phyloP scores from a whole-genome alignment of 2,888 invertebrate genomes.

The Leuctra nigra region DNA sequence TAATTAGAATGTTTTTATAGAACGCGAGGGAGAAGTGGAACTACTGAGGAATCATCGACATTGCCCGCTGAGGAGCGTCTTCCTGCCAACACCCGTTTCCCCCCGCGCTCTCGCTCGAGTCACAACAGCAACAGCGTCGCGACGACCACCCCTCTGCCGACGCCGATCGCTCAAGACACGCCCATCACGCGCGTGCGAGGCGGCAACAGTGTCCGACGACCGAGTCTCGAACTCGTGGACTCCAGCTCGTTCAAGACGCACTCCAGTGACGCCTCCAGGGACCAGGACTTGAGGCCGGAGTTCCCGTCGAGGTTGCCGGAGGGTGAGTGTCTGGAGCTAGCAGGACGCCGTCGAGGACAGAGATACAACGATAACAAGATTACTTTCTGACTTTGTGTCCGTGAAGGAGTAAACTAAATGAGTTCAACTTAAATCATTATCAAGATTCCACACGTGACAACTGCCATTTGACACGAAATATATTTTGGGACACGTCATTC shows the following conservation, averaged over 20 bases:
- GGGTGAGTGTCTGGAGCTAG: conserved; percentile 1
- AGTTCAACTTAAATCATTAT: too few relatives aligned
- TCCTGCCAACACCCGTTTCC: conserved; percentile 80
- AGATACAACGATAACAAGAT: too few relatives aligned
- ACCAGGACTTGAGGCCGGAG: conserved; percentile 39
- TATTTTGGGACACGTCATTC: too few relatives aligned
- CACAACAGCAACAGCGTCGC: conserved; percentile 35
- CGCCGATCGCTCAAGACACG: conserved; percentile 44
- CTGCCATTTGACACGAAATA: too few relatives aligned
- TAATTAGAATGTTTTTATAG: too few relatives aligned
- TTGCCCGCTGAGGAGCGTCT: conserved; percentile 47
- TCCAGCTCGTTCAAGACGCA: conserved; percentile 76
- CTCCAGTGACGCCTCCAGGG: conserved; percentile 46
- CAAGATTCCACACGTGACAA: too few relatives aligned
- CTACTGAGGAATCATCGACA: conserved; percentile 42
- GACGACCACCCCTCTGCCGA: conserved; percentile 39
- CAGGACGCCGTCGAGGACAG: neutral
- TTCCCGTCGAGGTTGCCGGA: conserved; percentile 5
- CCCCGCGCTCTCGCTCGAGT: conserved; percentile 50
- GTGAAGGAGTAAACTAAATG: too few relatives aligned
- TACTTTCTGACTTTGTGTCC: too few relatives aligned
- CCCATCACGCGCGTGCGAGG: conserved; percentile 48
- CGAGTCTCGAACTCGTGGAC: conserved; percentile 73
- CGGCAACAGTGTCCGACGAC: conserved; percentile 59
- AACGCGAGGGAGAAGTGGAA: conserved; percentile 32